A percentile compares a stretch with the other conserved stretches of the same genome.
Evolutionary conservation across 64 coral and sea anemone genomes (phyloP).

Genomic region (Trachythela sp.): DNA sequence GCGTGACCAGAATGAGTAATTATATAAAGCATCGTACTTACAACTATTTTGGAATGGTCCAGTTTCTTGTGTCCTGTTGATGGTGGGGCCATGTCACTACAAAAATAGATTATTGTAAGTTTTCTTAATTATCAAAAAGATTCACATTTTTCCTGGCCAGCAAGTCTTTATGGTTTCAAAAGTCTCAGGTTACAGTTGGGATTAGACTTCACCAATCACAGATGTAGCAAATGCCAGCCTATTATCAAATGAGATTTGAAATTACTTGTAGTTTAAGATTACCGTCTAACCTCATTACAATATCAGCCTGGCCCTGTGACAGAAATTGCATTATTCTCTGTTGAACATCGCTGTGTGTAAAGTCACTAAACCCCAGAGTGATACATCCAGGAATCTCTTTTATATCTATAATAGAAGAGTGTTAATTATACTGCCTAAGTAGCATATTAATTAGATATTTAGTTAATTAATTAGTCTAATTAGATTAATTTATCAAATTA

Average conservation of each 20-base stretch:
- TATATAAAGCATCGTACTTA: constrained; percentile 2
- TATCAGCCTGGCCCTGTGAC: constrained; percentile 52
- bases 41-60: constrained; percentile 75
- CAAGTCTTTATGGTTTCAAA: no score
- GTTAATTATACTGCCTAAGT: no score
- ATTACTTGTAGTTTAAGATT: no score
- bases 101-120: background rate
- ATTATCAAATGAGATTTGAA: no score
- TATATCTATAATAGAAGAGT: background rate
- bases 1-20: background rate
- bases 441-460: no score
- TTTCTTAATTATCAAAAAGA: no score
- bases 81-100: constrained; percentile 94
- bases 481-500: no score
- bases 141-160: no score
- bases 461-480: no score
- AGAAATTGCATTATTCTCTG: constrained; percentile 40
- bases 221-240: no score
- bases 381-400: background rate
- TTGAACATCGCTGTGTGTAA: constrained; percentile 35
- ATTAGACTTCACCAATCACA: no score
- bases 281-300: constrained; percentile 71
- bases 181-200: no score
- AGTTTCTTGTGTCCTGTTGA: constrained; percentile 74
- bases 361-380: background rate